Conservation (phyloP, 2,113 vertebrate species). For the Callipepla californica region DNA sequence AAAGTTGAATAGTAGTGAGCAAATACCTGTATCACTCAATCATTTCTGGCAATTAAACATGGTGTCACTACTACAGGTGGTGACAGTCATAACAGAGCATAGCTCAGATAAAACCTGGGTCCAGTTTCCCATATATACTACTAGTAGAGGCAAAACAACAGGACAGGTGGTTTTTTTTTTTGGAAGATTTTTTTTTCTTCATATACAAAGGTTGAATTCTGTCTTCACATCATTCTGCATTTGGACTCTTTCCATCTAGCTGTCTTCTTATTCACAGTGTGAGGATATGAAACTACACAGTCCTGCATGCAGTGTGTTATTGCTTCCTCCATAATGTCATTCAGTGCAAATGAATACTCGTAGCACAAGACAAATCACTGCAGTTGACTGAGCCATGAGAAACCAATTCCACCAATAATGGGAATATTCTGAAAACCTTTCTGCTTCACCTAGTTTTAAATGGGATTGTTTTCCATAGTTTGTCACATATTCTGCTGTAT, state of each 20-base stretch:
- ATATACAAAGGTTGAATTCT: neutral
- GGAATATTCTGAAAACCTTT: slow-evolving; percentile 4
- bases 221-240: neutral
- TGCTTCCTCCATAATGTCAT: neutral
- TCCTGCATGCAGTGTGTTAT: neutral
- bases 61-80: too few species aligned
- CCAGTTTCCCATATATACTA: neutral
- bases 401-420: slow-evolving; percentile 15
- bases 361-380: neutral
- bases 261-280: neutral
- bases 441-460: slow-evolving; percentile 15
- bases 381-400: neutral
- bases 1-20: neutral
- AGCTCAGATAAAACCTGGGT: neutral
- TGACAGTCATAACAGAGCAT: neutral
- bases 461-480: neutral
- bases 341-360: neutral
- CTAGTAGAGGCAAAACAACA: neutral
- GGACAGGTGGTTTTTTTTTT: neutral
- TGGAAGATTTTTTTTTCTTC: neutral
- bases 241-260: neutral
- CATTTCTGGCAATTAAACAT: too few species aligned
- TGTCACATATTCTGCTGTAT: neutral
- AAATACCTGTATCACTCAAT: neutral
- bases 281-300: neutral